Evolutionary conservation across 2,888 invertebrate genomes (phyloP), one percentile per base, ranked within the genome.

Genomic region (Lasioglossum oenotherae): DNA sequence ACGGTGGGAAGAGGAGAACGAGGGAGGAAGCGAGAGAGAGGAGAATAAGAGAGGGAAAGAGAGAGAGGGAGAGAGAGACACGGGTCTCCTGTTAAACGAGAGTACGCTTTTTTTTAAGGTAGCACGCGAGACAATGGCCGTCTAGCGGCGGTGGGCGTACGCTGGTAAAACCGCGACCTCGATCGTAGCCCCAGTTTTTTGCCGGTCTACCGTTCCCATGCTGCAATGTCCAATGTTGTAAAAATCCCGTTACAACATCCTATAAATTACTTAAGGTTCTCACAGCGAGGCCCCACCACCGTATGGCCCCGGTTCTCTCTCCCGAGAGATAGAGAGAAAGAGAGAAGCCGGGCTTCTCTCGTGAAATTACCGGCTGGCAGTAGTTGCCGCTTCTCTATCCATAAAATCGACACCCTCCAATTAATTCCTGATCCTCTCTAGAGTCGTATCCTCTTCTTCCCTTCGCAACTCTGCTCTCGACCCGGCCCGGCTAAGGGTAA

Each of bases 181-280:
- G 92, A 93, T 93, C 91, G 90, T 87, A 92, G 92, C 88, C 89
- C 92, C 90, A 92, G 91, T 93, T 93, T 93, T 92, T 93, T 92
- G 92, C 91, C 88, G 85, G 91, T 87, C 91, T 88, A 89, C 92
- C 91, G 93, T 93, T 93, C 93, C 92, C 93, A 93, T 91, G 92
- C 90, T 82, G 92, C 90, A 82, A 89, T 90, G 92, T 93, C 93
- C 91, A 92, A 91, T 90, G 88, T 91, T 87, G 89, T 91, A 93
- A 93, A 93, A 93, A 93, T 93, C 85, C 91, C 87, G 88, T 91
- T 91, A 91, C 92, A 90, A 92, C 91, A 89, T 92, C 91, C 91
- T 91, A 92, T 93, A 93, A 93, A 93, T 93, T 93, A 93, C 92
- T 89, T 84, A 90, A 91, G 88, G 92, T 93, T 93, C 92, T 89